Conservation (phyloP, 2,113 vertebrate species). For the Motacilla alba region DNA sequence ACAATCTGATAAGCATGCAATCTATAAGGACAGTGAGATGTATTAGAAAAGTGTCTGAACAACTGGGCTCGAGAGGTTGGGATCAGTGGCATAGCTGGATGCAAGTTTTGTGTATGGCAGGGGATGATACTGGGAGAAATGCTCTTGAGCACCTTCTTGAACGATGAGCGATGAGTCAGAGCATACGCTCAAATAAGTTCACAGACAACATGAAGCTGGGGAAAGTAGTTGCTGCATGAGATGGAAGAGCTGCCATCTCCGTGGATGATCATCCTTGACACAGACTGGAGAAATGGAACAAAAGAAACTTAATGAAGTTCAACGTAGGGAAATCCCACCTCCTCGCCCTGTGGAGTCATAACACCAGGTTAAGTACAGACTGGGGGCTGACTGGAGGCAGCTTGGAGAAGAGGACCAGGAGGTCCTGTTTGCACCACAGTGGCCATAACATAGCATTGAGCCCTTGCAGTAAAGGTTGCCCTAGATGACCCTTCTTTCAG, state of each 20-base stretch:
- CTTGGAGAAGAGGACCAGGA: neutral
- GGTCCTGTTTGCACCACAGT: neutral
- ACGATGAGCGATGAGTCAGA: rapidly evolving
- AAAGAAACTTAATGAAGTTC: neutral
- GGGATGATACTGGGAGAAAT: neutral
- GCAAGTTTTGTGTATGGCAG: neutral
- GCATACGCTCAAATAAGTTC: neutral
- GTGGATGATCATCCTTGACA: neutral
- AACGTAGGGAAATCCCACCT: neutral
- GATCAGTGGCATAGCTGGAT: neutral
- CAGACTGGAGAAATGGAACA: neutral
- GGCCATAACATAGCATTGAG: neutral
- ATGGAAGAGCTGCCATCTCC: neutral
- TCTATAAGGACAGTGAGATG: neutral
- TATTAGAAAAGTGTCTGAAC: neutral
- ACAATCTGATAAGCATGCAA: neutral
- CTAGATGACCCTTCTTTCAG: neutral
- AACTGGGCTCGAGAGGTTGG: neutral
- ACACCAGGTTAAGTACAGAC: neutral
- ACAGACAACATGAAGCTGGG: neutral
- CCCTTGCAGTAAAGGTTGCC: neutral
- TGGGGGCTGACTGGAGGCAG: neutral
- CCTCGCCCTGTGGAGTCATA: neutral
- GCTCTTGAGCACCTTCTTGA: neutral
- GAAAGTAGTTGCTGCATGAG: neutral